Conservation (phyloP, 2,797 vertebrate species). For the Coregonus ussuriensis region DNA sequence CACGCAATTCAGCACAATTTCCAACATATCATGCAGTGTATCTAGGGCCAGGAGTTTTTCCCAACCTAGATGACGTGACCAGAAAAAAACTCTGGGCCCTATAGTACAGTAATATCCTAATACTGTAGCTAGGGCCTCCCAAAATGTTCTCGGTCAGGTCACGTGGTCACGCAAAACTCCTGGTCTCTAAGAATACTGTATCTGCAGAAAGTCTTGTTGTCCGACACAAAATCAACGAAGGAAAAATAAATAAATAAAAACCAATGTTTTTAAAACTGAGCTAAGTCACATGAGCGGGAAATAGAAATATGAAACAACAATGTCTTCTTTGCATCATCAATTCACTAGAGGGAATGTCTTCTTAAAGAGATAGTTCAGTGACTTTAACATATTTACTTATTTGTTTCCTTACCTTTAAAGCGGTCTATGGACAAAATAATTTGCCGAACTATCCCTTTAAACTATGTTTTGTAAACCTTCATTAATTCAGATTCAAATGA, state of each 20-base stretch:
- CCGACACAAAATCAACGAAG: conserved; percentile 31
- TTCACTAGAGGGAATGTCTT: conserved; percentile 41
- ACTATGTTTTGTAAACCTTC: conserved; percentile 42
- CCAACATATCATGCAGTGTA: conserved; percentile 50
- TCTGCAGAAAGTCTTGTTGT: conserved; percentile 37
- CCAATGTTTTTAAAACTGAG: neutral
- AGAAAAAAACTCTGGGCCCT: neutral
- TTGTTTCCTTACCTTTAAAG: neutral
- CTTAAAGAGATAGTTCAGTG: neutral
- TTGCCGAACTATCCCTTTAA: neutral
- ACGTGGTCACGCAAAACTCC: neutral
- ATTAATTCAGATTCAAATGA: conserved; percentile 33
- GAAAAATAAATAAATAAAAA: conserved; percentile 40
- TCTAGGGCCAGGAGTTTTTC: neutral
- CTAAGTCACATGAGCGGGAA: conserved; percentile 20
- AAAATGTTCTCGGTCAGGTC: neutral
- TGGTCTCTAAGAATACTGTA: conserved; percentile 11
- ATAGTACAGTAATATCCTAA: neutral
- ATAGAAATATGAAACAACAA: conserved; percentile 10
- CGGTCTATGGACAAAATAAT: neutral
- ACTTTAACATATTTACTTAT: neutral
- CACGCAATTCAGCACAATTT: conserved; percentile 45
- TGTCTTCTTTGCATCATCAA: conserved; percentile 15
- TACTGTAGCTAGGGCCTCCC: neutral
- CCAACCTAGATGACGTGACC: neutral